Percentiles rank a stretch among this genome's conserved stretches.
Evolutionary conservation across 1,140 invertebrate species (phyloP).

Genomic region (Chlorops oryzae): DNA sequence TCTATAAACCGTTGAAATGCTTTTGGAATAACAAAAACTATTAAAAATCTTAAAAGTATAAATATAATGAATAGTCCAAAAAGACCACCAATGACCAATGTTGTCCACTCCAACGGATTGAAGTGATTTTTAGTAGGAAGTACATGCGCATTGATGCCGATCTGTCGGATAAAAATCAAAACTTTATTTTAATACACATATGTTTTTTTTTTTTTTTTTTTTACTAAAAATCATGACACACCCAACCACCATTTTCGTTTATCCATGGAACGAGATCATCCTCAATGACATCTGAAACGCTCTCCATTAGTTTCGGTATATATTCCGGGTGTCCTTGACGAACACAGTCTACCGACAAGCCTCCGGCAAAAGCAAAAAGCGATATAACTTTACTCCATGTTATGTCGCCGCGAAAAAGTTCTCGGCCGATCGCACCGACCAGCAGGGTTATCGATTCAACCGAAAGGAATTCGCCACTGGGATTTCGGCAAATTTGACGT

Average conservation of each 20-base stretch:
- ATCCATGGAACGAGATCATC: conserved; percentile 64
- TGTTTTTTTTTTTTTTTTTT: too few species aligned
- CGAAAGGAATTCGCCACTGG: conserved; percentile 51
- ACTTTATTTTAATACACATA: neutral
- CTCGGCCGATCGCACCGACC: conserved; percentile 55
- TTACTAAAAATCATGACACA: too few species aligned
- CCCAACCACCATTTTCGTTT: conserved; percentile 66
- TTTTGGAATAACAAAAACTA: too few species aligned
- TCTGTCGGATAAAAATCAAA: conserved; percentile 14
- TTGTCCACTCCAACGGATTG: conserved; percentile 42
- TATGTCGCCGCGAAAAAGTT: conserved; percentile 55
- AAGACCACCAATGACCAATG: conserved; percentile 35
- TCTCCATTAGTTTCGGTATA: conserved; percentile 55
- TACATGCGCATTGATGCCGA: conserved; percentile 42
- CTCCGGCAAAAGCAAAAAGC: conserved; percentile 61
- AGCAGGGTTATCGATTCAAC: conserved; percentile 52
- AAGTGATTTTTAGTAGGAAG: conserved; percentile 34
- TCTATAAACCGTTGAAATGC: too few species aligned
- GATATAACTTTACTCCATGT: conserved; percentile 65
- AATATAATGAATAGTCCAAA: conserved; percentile 40
- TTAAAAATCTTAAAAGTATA: conserved; percentile 39
- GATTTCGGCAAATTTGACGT: conserved; percentile 54
- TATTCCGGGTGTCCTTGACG: conserved; percentile 60
- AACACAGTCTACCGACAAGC: conserved; percentile 64
- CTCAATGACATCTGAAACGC: conserved; percentile 58